phyloP scores from a whole-genome alignment of 1,140 invertebrate species.

The Dendroctonus valens region DNA sequence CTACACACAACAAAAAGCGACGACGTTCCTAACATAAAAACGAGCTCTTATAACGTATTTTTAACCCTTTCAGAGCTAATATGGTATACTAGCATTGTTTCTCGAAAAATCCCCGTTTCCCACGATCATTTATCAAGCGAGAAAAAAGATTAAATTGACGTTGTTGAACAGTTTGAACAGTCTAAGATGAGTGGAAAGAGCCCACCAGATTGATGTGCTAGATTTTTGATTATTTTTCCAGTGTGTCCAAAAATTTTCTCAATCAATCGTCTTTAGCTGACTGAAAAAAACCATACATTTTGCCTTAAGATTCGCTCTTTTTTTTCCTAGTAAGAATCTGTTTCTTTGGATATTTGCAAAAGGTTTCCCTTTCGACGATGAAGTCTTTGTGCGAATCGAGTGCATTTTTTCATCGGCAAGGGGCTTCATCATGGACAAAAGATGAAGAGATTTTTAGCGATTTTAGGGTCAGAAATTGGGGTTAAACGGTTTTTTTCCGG shows the following conservation, averaged over 20 bases:
- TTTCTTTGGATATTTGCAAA: background rate
- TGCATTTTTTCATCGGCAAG: slow-evolving; percentile 15
- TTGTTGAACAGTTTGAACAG: no score
- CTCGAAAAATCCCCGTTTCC: slow-evolving; percentile 22
- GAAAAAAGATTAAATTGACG: no score
- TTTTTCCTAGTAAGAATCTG: no score
- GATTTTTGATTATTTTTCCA: no score
- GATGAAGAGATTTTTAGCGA: slow-evolving; percentile 28
- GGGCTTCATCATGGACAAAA: slow-evolving; percentile 14
- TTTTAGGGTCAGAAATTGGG: slow-evolving; percentile 32
- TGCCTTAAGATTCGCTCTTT: no score
- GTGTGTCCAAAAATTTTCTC: no score
- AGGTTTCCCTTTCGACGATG: background rate
- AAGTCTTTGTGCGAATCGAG: background rate
- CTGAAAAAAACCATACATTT: no score
- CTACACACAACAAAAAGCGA: slow-evolving; percentile 1
- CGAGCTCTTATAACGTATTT: slow-evolving; percentile 21
- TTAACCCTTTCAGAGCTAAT: slow-evolving; percentile 26
- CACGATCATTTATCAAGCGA: slow-evolving; percentile 28
- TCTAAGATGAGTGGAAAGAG: no score
- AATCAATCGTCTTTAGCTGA: no score
- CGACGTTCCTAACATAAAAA: slow-evolving; percentile 10
- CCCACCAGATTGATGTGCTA: no score
- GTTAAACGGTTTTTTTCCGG: slow-evolving; percentile 31
- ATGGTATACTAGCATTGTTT: slow-evolving; percentile 19